A percentile compares a stretch with the other conserved stretches of the same genome.
Conservation (phyloP, 2,113 vertebrate genomes). For the Myiagra hebetior region DNA sequence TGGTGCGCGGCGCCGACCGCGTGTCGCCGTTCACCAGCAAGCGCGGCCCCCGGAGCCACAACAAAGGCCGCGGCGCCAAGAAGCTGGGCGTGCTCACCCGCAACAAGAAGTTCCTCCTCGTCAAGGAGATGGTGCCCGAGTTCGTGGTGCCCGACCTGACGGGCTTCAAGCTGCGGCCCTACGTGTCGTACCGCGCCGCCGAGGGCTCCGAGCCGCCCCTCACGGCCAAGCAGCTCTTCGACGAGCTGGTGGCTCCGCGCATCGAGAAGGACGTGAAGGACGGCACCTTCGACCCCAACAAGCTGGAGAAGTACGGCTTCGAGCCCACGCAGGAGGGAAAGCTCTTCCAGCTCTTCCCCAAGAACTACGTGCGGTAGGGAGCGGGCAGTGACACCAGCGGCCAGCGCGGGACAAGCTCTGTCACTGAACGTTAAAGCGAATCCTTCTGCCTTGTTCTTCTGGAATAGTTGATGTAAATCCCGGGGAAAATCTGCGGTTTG, state of each 20-base stretch:
- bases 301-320: constrained; percentile 89
- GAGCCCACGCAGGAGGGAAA: constrained; percentile 87
- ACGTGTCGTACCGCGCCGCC: constrained; percentile 85
- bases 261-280: constrained; percentile 82
- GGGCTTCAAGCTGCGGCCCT: constrained; percentile 87
- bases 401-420: accelerated
- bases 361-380: constrained; percentile 84
- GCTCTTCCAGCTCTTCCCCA: constrained; percentile 90
- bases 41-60: constrained; percentile 81
- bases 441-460: neutral
- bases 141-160: constrained; percentile 84
- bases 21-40: constrained; percentile 90
- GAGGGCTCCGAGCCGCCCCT: constrained; percentile 72
- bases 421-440: neutral
- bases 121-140: constrained; percentile 83
- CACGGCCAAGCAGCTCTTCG: constrained; percentile 81
- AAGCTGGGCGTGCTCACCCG: constrained; percentile 68
- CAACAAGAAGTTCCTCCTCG: constrained; percentile 75
- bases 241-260: constrained; percentile 75
- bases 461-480: neutral
- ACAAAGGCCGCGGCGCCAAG: constrained; percentile 81
- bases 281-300: constrained; percentile 71
- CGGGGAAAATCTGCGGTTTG: too few species aligned
- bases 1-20: constrained; percentile 87
- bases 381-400: accelerated